Conservation (phyloP, 2,888 invertebrate species). For the Macropis europaea region DNA sequence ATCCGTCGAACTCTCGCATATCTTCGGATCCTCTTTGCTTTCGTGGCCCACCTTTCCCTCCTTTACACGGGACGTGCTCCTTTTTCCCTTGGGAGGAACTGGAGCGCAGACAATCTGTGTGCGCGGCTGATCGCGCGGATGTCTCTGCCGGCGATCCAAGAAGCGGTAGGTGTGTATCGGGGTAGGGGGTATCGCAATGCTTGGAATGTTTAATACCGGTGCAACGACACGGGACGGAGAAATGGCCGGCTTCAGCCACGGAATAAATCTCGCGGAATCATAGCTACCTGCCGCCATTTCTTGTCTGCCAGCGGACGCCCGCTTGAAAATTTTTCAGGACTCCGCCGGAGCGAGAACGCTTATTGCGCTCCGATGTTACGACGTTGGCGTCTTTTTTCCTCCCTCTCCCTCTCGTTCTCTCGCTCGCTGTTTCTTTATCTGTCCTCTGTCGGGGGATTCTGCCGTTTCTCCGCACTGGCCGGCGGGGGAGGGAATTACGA, state of each 20-base stretch:
- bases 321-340: slow-evolving; percentile 49
- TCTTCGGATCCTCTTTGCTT: slow-evolving; percentile 19
- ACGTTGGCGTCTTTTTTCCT: neutral
- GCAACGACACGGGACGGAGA: slow-evolving; percentile 71
- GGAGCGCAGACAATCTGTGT: neutral
- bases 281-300: slow-evolving; percentile 57
- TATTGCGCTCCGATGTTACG: slow-evolving; percentile 43
- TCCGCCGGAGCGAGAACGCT: slow-evolving; percentile 35
- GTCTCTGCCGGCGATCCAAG: slow-evolving; percentile 24
- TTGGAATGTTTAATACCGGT: slow-evolving; percentile 77
- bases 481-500: too few relatives aligned
- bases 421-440: too few relatives aligned
- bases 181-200: slow-evolving; percentile 68
- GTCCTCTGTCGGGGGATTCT: too few relatives aligned
- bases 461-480: too few relatives aligned
- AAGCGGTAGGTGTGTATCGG: slow-evolving; percentile 45
- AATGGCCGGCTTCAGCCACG: slow-evolving; percentile 70
- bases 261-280: slow-evolving; percentile 73
- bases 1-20: slow-evolving; percentile 29
- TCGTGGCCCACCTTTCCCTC: neutral
- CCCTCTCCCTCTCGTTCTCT: neutral
- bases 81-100: neutral
- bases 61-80: neutral
- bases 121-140: slow-evolving; percentile 10
- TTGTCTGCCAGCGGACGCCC: slow-evolving; percentile 44